Evolutionary conservation across 2,113 vertebrate species (phyloP).

Genomic region (Seriola rivoliana): DNA sequence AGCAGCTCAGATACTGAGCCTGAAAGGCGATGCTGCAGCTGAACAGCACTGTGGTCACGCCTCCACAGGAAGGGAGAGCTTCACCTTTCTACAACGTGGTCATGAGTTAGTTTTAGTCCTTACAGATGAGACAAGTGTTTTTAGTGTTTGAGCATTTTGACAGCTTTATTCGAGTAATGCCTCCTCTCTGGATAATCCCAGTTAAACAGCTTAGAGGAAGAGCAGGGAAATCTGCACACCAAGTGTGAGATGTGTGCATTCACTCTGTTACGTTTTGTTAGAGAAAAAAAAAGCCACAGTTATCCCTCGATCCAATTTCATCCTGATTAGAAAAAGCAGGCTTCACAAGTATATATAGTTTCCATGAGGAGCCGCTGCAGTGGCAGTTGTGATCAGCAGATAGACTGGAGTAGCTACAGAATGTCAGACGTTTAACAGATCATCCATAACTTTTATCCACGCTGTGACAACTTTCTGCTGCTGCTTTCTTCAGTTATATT

Average conservation of each 20-base stretch:
- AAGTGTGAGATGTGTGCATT: conserved; percentile 34
- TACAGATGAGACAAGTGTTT: conserved; percentile 23
- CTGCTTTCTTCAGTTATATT: not conserved
- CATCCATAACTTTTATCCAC: not conserved
- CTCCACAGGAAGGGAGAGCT: not conserved
- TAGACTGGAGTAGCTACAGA: not conserved
- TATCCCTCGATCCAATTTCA: conserved; percentile 38
- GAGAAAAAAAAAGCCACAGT: conserved; percentile 11
- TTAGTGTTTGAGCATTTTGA: conserved; percentile 59
- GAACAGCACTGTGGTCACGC: conserved; percentile 17
- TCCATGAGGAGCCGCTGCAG: not conserved
- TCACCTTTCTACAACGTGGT: not conserved
- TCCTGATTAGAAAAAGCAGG: conserved; percentile 28
- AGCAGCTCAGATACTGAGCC: conserved; percentile 15
- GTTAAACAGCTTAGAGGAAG: conserved; percentile 68
- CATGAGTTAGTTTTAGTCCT: conserved; percentile 2
- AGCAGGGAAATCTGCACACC: conserved; percentile 41
- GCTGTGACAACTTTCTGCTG: too few relatives aligned
- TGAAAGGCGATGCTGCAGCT: not conserved
- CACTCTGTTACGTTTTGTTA: conserved; percentile 11
- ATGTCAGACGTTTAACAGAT: conserved; percentile 1
- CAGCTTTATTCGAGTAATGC: conserved; percentile 64
- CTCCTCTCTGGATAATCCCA: conserved; percentile 63
- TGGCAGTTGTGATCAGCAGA: not conserved
- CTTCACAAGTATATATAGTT: not conserved